These are phyloP conservation scores for Tetranychus piercei DNA, from an alignment of 2,888 invertebrate species.

Conservation along the genomic window DNA sequence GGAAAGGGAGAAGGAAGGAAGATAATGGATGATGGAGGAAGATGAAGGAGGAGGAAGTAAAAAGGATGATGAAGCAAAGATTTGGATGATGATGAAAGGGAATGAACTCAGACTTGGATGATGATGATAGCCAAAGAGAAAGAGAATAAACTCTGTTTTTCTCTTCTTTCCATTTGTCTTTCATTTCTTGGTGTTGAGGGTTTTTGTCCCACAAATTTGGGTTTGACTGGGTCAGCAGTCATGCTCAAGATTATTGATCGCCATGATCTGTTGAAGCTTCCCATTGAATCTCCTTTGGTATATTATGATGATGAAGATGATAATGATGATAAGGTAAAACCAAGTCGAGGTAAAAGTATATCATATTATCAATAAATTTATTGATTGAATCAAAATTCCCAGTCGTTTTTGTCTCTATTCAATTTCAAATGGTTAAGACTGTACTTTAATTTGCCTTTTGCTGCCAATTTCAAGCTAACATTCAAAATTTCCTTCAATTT, in stretches of 20 bases:
- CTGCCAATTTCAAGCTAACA: no score
- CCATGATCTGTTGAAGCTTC: background rate
- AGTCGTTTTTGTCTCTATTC: background rate
- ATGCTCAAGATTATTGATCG: background rate
- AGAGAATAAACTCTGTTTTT: background rate
- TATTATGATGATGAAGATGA: background rate
- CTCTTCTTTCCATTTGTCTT: background rate
- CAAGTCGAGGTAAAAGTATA: background rate
- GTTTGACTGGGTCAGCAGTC: background rate
- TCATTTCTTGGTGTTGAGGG: background rate
- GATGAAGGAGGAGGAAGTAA: background rate
- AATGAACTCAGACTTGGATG: conserved; percentile 3
- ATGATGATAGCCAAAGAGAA: background rate
- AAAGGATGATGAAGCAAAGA: background rate
- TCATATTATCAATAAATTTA: background rate
- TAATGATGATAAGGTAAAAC: background rate
- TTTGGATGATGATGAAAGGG: conserved; percentile 7
- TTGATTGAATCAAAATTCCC: background rate
- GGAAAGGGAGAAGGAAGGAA: conserved; percentile 2
- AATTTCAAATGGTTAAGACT: no score
- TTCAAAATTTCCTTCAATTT: no score
- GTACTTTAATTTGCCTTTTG: no score
- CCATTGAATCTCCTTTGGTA: no score
- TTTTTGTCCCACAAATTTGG: background rate
- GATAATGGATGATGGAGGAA: background rate